Conservation (phyloP, 1,140 invertebrate species). For the Lordiphosa collinella region DNA sequence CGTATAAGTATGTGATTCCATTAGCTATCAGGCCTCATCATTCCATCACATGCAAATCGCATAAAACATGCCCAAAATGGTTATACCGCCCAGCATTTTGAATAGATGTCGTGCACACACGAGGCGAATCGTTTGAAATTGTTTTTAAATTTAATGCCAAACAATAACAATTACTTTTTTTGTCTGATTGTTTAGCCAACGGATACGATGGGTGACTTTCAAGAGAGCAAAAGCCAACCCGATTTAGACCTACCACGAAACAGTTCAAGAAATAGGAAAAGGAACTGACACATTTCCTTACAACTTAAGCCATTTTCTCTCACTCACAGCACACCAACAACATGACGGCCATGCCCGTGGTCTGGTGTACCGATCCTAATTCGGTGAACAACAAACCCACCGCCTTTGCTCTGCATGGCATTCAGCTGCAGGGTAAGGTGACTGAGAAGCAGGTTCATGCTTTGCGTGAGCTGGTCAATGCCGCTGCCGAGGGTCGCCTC, state of each 20-base stretch:
- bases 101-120: neutral
- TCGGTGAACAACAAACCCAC: conserved; percentile 79
- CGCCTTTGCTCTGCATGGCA: conserved; percentile 78
- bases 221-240: no score
- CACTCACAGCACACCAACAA: conserved; percentile 16
- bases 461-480: conserved; percentile 74
- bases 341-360: conserved; percentile 77
- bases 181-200: no score
- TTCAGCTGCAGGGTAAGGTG: conserved; percentile 78
- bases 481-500: conserved; percentile 76
- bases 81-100: neutral
- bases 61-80: conserved; percentile 40
- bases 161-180: neutral
- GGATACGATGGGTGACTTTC: no score
- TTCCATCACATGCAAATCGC: conserved; percentile 50
- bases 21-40: neutral
- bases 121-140: conserved; percentile 17
- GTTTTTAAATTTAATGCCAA: neutral
- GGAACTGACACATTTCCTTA: neutral
- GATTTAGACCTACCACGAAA: neutral
- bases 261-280: conserved; percentile 3
- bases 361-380: conserved; percentile 79
- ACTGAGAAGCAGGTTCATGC: conserved; percentile 77
- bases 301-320: conserved; percentile 6
- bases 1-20: no score